phyloP scores from a whole-genome alignment of 2,888 invertebrate genomes.

The Heliconius charithonia region DNA sequence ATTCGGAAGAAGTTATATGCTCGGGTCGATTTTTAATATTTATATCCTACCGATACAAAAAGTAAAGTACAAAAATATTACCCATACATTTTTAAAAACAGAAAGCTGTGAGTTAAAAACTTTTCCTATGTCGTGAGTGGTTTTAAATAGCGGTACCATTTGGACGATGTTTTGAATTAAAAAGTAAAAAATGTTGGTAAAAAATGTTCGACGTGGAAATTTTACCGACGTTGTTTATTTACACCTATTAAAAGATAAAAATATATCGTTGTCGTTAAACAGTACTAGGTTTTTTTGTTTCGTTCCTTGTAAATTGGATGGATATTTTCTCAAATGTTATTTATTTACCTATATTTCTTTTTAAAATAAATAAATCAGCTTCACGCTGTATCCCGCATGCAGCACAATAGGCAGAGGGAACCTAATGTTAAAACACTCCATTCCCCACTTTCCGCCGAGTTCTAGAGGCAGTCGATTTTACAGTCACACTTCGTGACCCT shows the following conservation, averaged over 20 bases:
- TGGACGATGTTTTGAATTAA: slow-evolving; percentile 33
- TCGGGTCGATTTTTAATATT: slow-evolving; percentile 1
- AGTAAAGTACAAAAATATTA: slow-evolving; percentile 24
- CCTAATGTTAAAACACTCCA: no score
- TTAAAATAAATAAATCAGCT: no score
- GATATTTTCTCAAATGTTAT: background rate
- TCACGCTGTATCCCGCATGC: no score
- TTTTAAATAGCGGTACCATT: slow-evolving; percentile 37
- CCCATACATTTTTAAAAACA: slow-evolving; percentile 27
- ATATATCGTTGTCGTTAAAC: background rate
- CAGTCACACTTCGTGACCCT: no score
- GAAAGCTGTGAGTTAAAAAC: slow-evolving; percentile 28
- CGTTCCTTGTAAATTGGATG: background rate
- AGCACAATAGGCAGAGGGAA: no score
- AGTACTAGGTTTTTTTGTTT: background rate
- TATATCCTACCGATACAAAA: slow-evolving; percentile 3
- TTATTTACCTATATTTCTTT: background rate
- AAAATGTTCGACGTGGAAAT: slow-evolving; percentile 16
- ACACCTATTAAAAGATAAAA: slow-evolving; percentile 17
- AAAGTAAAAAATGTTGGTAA: slow-evolving; percentile 31
- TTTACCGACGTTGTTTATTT: slow-evolving; percentile 22
- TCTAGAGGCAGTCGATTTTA: no score
- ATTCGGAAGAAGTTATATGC: background rate
- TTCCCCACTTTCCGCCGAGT: no score
- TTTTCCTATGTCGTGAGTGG: slow-evolving; percentile 34